phyloP scores from a whole-genome alignment of 2,113 vertebrate genomes.

The Podocnemis expansa region DNA sequence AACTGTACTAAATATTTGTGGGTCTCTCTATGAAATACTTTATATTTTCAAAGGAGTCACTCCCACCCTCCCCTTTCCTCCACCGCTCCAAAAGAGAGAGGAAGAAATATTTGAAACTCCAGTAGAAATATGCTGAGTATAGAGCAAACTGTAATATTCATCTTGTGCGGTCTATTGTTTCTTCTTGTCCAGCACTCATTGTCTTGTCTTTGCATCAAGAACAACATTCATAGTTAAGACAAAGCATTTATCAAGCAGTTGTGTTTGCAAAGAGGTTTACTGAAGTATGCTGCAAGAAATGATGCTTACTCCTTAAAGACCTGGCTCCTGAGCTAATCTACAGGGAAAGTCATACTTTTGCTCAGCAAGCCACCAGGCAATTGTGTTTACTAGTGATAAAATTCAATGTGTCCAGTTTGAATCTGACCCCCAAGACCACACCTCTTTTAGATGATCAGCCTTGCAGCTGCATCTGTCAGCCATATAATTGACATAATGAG shows the following conservation, averaged over 20 bases:
- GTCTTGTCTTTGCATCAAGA: conserved; percentile 16
- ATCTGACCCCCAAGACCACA: not conserved
- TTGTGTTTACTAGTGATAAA: not conserved
- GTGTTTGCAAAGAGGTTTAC: not conserved
- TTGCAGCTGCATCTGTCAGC: not conserved
- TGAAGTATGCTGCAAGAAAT: not conserved
- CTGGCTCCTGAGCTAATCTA: not conserved
- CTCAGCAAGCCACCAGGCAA: not conserved
- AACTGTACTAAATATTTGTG: conserved; percentile 62
- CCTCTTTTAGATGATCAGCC: not conserved
- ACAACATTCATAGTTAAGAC: not conserved
- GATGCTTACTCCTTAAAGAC: not conserved
- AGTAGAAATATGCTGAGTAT: not conserved
- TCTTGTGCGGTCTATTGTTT: not conserved
- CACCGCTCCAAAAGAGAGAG: not conserved
- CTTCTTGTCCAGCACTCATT: not conserved
- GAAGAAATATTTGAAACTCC: conserved; percentile 23
- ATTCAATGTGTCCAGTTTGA: not conserved
- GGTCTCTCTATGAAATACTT: conserved; percentile 32
- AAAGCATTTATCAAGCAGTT: conserved; percentile 33
- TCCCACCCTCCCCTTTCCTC: not conserved
- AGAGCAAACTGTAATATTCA: not conserved
- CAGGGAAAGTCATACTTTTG: not conserved
- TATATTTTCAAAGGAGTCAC: conserved; percentile 14
- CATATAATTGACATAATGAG: not conserved